Percentiles rank a stretch among this genome's conserved stretches.
These are phyloP conservation scores for Liolophura sinensis DNA, from an alignment of 1,140 invertebrate genomes.

Conservation along the genomic window DNA sequence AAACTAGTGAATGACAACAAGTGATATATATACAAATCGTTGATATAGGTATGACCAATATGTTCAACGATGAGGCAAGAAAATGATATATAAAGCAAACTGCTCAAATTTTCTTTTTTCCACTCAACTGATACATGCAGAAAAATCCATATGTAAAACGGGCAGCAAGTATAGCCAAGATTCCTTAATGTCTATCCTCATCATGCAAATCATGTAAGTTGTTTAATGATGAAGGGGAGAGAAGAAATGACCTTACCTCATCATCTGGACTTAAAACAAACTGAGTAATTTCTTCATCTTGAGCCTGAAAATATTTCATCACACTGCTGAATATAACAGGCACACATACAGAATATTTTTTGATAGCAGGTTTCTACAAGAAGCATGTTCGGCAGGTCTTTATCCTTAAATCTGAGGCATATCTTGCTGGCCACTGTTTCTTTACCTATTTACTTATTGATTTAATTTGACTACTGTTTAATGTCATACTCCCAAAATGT, in stretches of 20 bases:
- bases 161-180: background rate
- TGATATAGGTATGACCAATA: too few relatives aligned
- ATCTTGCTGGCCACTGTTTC: background rate
- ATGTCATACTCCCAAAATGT: too few relatives aligned
- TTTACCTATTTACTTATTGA: too few relatives aligned
- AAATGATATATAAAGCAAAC: background rate
- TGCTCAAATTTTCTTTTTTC: background rate
- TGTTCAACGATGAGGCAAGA: background rate
- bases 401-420: conserved; percentile 1
- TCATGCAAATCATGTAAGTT: background rate
- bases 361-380: background rate
- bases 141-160: background rate
- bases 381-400: background rate
- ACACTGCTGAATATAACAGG: background rate
- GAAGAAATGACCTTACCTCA: conserved; percentile 51
- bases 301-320: conserved; percentile 37
- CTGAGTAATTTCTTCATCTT: conserved; percentile 73
- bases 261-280: conserved; percentile 72
- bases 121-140: background rate
- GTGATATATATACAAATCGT: too few relatives aligned
- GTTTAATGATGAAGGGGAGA: background rate
- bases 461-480: too few relatives aligned
- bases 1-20: too few relatives aligned
- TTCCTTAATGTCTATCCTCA: background rate
- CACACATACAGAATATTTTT: background rate